A percentile compares a stretch with the other conserved stretches of the same genome.
Evolutionary conservation across 2,113 vertebrate species (phyloP).

Genomic region (Pyrgilauda ruficollis): DNA sequence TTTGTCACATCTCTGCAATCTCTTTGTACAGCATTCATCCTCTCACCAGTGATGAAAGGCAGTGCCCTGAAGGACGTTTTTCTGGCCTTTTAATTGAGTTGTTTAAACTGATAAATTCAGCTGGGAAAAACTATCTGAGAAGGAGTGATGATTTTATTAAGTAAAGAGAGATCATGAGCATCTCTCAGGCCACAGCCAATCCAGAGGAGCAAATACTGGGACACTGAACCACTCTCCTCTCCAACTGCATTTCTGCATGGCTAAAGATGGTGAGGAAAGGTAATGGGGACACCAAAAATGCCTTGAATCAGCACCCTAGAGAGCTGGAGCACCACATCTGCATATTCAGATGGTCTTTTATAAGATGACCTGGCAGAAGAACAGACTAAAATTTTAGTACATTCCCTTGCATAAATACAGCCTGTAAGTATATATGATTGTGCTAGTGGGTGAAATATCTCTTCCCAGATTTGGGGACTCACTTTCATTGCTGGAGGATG

Average conservation of each 20-base stretch:
- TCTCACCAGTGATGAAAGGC: neutral
- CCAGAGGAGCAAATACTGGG: neutral
- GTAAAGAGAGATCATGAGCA: neutral
- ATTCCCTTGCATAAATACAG: neutral
- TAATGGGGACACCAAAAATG: neutral
- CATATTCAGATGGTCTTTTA: neutral
- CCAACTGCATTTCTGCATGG: neutral
- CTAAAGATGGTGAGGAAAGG: neutral
- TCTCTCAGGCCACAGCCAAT: neutral
- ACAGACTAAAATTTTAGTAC: neutral
- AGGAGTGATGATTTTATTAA: neutral
- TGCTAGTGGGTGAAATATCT: neutral
- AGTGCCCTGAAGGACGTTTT: neutral
- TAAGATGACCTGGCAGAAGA: neutral
- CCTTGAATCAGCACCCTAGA: neutral
- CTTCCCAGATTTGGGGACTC: neutral
- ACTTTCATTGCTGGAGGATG: neutral
- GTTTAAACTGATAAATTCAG: neutral
- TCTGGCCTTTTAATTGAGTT: constrained; percentile 31
- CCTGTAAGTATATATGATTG: neutral
- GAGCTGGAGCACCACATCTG: neutral
- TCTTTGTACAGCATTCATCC: neutral
- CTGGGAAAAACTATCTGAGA: neutral
- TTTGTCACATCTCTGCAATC: neutral
- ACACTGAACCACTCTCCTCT: neutral